A percentile compares a stretch with the other conserved stretches of the same genome.
These are phyloP conservation scores for Xestoiulus laeticollis DNA, from an alignment of 2,888 invertebrate species.

Conservation along the genomic window DNA sequence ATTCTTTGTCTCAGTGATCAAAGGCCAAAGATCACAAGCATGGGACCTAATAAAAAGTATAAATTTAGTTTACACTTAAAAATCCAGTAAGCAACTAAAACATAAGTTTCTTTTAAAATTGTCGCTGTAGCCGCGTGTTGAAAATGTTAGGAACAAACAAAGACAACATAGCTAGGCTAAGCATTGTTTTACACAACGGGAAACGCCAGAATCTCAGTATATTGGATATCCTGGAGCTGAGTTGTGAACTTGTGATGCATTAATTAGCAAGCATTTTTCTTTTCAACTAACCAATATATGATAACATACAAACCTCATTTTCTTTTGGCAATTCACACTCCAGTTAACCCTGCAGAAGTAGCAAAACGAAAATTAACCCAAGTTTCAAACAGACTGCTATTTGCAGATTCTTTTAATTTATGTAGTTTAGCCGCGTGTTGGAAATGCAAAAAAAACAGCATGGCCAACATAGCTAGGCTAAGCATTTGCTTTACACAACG, in stretches of 20 bases:
- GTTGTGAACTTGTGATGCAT: too few relatives aligned
- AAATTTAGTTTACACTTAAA: too few relatives aligned
- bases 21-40: too few relatives aligned
- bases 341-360: not conserved
- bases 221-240: not conserved
- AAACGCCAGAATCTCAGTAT: not conserved
- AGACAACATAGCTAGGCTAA: not conserved
- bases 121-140: not conserved
- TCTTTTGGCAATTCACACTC: not conserved
- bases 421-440: conserved; percentile 1
- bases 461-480: not conserved
- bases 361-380: not conserved
- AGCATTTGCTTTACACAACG: not conserved
- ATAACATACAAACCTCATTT: not conserved
- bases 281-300: too few relatives aligned
- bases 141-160: not conserved
- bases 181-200: not conserved
- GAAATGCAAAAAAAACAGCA: not conserved
- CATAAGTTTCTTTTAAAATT: too few relatives aligned
- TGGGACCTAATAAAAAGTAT: too few relatives aligned
- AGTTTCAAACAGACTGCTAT: not conserved
- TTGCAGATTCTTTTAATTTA: not conserved
- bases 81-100: too few relatives aligned
- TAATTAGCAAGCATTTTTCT: too few relatives aligned
- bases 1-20: too few relatives aligned